Evolutionary conservation across 1,140 invertebrate genomes (phyloP).

Genomic region (Scaptomyza hsui): DNA sequence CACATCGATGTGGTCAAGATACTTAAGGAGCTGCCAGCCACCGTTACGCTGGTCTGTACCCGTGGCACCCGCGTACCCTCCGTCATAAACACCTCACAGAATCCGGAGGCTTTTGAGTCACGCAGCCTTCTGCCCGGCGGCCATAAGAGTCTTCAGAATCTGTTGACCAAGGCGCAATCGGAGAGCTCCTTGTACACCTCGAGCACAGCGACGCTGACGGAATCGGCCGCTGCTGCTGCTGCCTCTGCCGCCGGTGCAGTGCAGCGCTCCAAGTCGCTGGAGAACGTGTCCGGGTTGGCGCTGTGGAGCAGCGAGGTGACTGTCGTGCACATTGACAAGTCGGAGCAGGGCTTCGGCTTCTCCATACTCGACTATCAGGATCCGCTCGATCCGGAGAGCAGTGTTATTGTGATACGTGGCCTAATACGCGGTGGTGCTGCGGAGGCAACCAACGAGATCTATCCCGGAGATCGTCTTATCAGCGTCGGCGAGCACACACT

Average conservation of each 20-base stretch:
- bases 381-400: conserved; percentile 93
- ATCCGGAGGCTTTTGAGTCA: conserved; percentile 90
- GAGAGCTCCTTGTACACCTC: conserved; percentile 93
- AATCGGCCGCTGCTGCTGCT: conserved; percentile 56
- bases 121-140: conserved; percentile 91
- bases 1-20: conserved; percentile 96
- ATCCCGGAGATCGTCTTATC: conserved; percentile 95
- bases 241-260: not conserved
- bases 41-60: conserved; percentile 91
- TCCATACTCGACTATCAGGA: conserved; percentile 97
- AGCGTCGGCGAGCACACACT: conserved; percentile 94
- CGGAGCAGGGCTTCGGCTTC: conserved; percentile 96
- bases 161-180: conserved; percentile 93
- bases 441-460: conserved; percentile 93
- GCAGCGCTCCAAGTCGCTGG: conserved; percentile 91
- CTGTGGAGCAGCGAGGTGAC: conserved; percentile 96
- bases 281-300: conserved; percentile 94
- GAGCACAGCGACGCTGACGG: conserved; percentile 87
- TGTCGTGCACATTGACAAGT: conserved; percentile 93
- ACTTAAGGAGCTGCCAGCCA: conserved; percentile 93
- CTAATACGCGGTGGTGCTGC: conserved; percentile 96
- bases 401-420: conserved; percentile 96
- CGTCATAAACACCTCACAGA: conserved; percentile 90
- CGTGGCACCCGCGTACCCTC: conserved; percentile 86
- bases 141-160: conserved; percentile 87